Conservation (phyloP, 2,888 invertebrate genomes). For the Acronicta psi region DNA sequence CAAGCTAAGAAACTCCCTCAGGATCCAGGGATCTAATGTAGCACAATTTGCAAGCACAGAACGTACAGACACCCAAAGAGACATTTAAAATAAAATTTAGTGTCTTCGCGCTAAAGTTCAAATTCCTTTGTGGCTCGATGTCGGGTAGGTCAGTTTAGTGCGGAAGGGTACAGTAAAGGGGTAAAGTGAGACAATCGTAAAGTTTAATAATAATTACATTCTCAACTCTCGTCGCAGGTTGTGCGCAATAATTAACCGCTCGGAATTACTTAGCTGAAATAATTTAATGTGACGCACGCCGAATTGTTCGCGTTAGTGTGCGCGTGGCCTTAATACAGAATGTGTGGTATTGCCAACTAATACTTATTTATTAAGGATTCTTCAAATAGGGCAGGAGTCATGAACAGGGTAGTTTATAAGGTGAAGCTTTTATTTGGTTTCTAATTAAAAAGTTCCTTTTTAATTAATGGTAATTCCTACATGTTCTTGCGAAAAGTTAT, state of each 20-base stretch:
- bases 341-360: slow-evolving; percentile 27
- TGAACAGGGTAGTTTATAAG: slow-evolving; percentile 1
- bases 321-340: slow-evolving; percentile 53
- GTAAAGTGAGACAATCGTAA: slow-evolving; percentile 89
- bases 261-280: slow-evolving; percentile 89
- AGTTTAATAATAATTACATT: slow-evolving; percentile 90
- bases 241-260: slow-evolving; percentile 89
- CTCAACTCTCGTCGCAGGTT: slow-evolving; percentile 88
- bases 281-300: slow-evolving; percentile 87
- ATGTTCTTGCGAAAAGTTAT: background rate
- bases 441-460: slow-evolving; percentile 6
- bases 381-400: slow-evolving; percentile 16
- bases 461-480: slow-evolving; percentile 3
- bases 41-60: slow-evolving; percentile 58
- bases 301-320: slow-evolving; percentile 70
- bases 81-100: slow-evolving; percentile 28
- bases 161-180: slow-evolving; percentile 74
- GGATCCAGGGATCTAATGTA: slow-evolving; percentile 81
- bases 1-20: slow-evolving; percentile 87
- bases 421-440: slow-evolving; percentile 11
- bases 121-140: slow-evolving; percentile 52
- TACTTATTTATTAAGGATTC: slow-evolving; percentile 41
- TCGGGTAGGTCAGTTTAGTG: slow-evolving; percentile 62
- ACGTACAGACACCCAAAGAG: slow-evolving; percentile 18
- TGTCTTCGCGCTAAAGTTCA: slow-evolving; percentile 45